phyloP scores from a whole-genome alignment of 30 jellyfish, hydroid and myxozoan species.

The Nemopilema nomurai region DNA sequence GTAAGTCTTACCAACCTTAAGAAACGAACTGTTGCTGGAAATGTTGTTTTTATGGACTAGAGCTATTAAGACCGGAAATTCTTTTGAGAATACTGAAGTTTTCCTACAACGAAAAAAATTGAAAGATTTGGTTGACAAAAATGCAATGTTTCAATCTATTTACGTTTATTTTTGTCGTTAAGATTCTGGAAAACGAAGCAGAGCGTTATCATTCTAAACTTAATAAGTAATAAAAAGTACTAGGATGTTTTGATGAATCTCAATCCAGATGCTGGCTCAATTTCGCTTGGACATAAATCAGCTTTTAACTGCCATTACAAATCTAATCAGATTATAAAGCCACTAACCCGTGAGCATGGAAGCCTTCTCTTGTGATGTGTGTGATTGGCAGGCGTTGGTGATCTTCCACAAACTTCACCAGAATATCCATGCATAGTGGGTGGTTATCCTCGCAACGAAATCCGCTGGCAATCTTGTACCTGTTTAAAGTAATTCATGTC shows the following conservation, averaged over 20 bases:
- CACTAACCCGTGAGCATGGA: slow-evolving; percentile 60
- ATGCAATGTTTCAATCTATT: too few species aligned
- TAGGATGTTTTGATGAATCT: too few species aligned
- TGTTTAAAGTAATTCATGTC: neutral
- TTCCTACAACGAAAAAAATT: too few species aligned
- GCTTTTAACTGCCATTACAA: neutral
- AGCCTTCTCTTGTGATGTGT: slow-evolving; percentile 55
- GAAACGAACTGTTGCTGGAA: slow-evolving; percentile 47
- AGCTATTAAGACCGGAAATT: slow-evolving; percentile 57
- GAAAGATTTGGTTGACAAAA: too few species aligned
- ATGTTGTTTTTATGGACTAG: slow-evolving; percentile 24
- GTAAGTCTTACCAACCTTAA: slow-evolving; percentile 37
- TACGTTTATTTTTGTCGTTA: too few species aligned
- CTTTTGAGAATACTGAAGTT: slow-evolving; percentile 54
- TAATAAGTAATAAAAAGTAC: too few species aligned
- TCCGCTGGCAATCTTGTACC: slow-evolving; percentile 44
- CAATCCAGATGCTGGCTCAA: too few species aligned
- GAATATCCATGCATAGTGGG: slow-evolving; percentile 48
- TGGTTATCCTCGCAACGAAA: slow-evolving; percentile 57
- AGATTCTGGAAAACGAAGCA: too few species aligned
- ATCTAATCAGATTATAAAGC: neutral
- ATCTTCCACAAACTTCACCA: slow-evolving; percentile 46
- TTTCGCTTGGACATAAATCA: neutral
- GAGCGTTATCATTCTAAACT: too few species aligned
- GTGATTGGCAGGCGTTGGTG: slow-evolving; percentile 62